These are phyloP conservation scores for Sylvia atricapilla DNA, from an alignment of 2,113 vertebrate species.

Conservation along the genomic window DNA sequence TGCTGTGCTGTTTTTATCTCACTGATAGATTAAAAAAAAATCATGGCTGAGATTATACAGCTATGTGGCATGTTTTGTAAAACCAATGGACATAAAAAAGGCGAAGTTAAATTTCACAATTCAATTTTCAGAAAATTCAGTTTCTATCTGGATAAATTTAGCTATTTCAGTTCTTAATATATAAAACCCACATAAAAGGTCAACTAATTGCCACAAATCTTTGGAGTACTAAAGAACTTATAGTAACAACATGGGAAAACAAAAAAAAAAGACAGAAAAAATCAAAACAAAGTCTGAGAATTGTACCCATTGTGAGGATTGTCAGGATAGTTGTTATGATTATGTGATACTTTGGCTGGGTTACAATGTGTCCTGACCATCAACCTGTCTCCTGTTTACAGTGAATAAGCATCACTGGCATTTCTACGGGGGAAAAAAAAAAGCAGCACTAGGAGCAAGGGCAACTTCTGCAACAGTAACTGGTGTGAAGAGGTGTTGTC, in stretches of 20 bases:
- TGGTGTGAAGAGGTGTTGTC: not conserved
- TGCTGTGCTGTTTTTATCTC: not conserved
- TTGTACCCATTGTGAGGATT: not conserved
- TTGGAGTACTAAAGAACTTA: not conserved
- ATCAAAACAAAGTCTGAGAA: accelerated
- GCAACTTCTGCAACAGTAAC: not conserved
- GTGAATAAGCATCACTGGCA: not conserved
- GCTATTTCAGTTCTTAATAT: not conserved
- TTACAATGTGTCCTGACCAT: not conserved
- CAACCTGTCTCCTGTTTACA: not conserved
- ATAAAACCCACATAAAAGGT: not conserved
- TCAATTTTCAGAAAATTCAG: not conserved
- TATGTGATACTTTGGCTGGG: not conserved
- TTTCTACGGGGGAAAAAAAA: not conserved
- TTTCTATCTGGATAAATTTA: not conserved
- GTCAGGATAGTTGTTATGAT: not conserved
- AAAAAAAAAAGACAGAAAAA: not conserved
- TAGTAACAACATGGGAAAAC: not conserved
- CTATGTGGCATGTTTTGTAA: not conserved
- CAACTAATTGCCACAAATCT: not conserved
- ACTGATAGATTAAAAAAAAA: not conserved
- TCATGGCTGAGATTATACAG: not conserved
- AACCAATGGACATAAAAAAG: not conserved
- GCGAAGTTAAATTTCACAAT: not conserved
- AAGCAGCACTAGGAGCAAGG: not conserved